phyloP scores from a whole-genome alignment of 1,140 invertebrate genomes.

The Saccostrea echinata region DNA sequence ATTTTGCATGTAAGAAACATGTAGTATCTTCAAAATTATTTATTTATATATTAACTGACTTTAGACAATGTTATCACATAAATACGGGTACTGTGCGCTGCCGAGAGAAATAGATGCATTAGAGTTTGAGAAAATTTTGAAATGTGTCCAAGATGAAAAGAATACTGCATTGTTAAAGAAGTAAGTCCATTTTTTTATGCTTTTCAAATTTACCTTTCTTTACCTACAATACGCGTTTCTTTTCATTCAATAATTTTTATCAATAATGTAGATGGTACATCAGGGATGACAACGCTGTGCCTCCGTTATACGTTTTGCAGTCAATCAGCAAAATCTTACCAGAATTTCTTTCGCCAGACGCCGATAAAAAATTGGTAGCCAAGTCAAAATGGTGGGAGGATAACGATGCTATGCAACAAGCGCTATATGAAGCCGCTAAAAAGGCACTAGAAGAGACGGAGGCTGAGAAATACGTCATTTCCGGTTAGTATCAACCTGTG shows the following conservation, averaged over 20 bases:
- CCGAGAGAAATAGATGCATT: constrained; percentile 66
- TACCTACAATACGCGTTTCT: no score
- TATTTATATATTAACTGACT: background rate
- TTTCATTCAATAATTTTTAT: background rate
- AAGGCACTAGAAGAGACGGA: constrained; percentile 56
- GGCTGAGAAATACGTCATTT: constrained; percentile 89
- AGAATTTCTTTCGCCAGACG: constrained; percentile 59
- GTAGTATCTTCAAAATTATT: no score
- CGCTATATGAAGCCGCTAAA: constrained; percentile 89
- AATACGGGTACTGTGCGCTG: constrained; percentile 73
- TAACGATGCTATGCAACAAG: constrained; percentile 92
- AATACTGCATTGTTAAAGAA: constrained; percentile 60
- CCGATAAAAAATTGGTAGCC: constrained; percentile 59
- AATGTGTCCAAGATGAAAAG: constrained; percentile 48
- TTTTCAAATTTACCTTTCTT: no score
- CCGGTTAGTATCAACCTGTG: constrained; percentile 85
- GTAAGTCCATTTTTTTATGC: constrained; percentile 52
- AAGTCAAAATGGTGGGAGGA: constrained; percentile 64
- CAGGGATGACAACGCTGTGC: constrained; percentile 84
- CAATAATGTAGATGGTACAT: constrained; percentile 85
- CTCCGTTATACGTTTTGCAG: constrained; percentile 88
- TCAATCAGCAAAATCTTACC: constrained; percentile 79
- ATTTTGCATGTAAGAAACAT: no score
- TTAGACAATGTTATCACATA: constrained; percentile 72
- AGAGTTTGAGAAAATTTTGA: constrained; percentile 68